Percentiles rank a stretch among this genome's conserved stretches.
Conservation (phyloP, 2,113 vertebrate genomes). For the Ptyas mucosa region DNA sequence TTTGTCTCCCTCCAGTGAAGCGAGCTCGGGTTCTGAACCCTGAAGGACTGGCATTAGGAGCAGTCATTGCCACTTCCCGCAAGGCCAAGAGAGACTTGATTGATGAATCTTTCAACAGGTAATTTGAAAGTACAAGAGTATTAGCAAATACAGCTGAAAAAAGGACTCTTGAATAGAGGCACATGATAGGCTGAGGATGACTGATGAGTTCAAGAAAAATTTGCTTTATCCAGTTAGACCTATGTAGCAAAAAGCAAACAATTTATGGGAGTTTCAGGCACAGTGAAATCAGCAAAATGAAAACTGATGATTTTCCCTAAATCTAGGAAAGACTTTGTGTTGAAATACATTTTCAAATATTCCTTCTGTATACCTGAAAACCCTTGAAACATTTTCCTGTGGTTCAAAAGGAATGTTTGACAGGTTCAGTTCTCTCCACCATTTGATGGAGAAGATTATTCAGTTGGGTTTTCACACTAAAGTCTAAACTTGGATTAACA, state of each 20-base stretch:
- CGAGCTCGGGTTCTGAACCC: constrained; percentile 79
- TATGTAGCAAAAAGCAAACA: neutral
- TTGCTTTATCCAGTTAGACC: neutral
- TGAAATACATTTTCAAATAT: neutral
- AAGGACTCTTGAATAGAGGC: neutral
- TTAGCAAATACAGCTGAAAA: neutral
- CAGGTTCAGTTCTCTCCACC: neutral
- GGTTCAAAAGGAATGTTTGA: neutral
- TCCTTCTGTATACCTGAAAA: neutral
- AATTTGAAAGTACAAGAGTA: neutral
- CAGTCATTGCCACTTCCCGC: constrained; percentile 83
- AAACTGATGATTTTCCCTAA: neutral
- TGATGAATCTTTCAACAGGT: constrained; percentile 90
- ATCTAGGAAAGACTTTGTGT: neutral
- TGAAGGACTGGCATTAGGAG: constrained; percentile 88
- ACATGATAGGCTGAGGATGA: neutral
- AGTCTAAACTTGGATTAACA: neutral
- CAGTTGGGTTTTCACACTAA: neutral
- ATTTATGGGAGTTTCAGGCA: neutral
- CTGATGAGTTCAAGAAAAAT: neutral
- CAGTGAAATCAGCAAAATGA: neutral
- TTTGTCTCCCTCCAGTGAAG: constrained; percentile 70
- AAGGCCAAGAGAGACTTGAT: constrained; percentile 84
- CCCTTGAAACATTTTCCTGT: neutral
- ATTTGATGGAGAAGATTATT: neutral